Base-by-base conservation (phyloP, 2,113 vertebrate species). In the Triplophysa tibetana region DNA sequence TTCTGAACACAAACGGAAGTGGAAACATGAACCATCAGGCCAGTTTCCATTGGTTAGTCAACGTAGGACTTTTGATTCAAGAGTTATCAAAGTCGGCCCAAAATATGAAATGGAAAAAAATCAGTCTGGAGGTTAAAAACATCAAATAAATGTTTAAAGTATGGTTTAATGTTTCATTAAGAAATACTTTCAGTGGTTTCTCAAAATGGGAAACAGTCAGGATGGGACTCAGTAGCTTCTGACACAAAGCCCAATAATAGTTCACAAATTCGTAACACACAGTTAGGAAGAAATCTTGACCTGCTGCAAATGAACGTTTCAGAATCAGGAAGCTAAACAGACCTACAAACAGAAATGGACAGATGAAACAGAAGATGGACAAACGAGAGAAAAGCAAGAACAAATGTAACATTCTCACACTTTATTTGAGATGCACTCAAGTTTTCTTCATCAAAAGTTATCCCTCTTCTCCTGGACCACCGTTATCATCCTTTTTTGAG, bases 331-430 rank as follows among this genome's bases (percentile, higher is more conserved):
- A 76, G 43, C 61, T 54, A 65, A 65, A 52, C 60, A 63, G 45
- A 29, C 23, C 73, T 75, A 75, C 70, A 38, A 38, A 69, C 48
- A 41, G n/a, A 64, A 38, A 76, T 52, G 1, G 26, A 76, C 61
- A 1, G 74, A 21, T 26, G 26, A 65, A 61, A 9, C 2, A 45
- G 38, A 61, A 74, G 33, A 74, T 74, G 29, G 24, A 45, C 65
- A 45, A 41, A 78, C 13, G 24, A 48, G 29, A 69, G 50, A 50
- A 70, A 79, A 48, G 60, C 58, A 72, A 70, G 1, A n/a, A 50
- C 64, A 50, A 65, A 48, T 26, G 74, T 38, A 65, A 64, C 24
- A 65, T 76, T 76, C 62, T 45, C 54, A 58, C n/a, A 58, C 54
- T 58, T 21, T 21, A 50, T 24, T 63, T 24, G 61, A 63, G 26